These are phyloP conservation scores for Hydraecia micacea DNA, from an alignment of 2,888 invertebrate genomes.

Conservation along the genomic window DNA sequence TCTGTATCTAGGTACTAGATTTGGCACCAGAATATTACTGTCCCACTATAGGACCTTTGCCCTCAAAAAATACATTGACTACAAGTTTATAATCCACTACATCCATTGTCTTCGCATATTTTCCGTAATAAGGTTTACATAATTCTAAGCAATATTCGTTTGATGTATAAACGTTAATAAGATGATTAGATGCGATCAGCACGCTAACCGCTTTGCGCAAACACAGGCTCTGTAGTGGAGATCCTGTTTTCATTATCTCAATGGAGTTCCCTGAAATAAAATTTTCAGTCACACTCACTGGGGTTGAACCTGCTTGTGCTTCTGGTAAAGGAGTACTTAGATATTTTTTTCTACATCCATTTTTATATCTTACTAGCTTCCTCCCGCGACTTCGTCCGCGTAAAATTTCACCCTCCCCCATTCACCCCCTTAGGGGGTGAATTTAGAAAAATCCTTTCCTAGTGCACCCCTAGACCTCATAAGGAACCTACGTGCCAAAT, in stretches of 20 bases:
- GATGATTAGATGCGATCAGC: slow-evolving; percentile 1
- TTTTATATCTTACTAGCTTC: too few relatives aligned
- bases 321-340: background rate
- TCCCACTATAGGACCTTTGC: too few relatives aligned
- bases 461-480: too few relatives aligned
- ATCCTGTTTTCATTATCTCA: background rate
- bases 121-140: background rate
- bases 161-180: slow-evolving; percentile 13
- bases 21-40: background rate
- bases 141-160: slow-evolving; percentile 11
- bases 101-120: background rate
- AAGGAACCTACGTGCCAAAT: too few relatives aligned
- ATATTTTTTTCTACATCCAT: background rate
- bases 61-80: too few relatives aligned
- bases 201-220: background rate
- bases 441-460: too few relatives aligned
- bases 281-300: background rate
- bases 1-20: background rate
- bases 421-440: too few relatives aligned
- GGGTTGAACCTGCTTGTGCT: background rate
- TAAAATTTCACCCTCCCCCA: too few relatives aligned
- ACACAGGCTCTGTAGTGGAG: background rate
- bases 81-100: background rate
- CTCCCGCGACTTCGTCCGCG: too few relatives aligned
- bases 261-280: background rate